phyloP scores from a whole-genome alignment of 2,113 vertebrate species.

The Zosterops hypoxanthus region DNA sequence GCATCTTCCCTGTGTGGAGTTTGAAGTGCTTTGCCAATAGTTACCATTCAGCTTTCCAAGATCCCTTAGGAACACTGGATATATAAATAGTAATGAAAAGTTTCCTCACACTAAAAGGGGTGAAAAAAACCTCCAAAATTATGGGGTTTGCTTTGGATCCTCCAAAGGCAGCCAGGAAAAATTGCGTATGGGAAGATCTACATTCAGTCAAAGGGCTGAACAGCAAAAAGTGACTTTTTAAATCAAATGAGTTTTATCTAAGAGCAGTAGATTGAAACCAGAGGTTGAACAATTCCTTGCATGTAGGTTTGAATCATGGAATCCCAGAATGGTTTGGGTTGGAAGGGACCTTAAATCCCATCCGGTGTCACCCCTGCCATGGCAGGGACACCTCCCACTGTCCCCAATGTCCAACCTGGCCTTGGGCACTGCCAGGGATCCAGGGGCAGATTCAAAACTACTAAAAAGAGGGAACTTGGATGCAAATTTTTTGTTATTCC shows the following conservation, averaged over 20 bases:
- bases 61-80: background rate
- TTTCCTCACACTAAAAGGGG: background rate
- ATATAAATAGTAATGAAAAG: no score
- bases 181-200: background rate
- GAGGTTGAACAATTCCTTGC: background rate
- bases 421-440: background rate
- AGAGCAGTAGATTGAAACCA: background rate
- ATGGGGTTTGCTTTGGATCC: background rate
- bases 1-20: background rate
- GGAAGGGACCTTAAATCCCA: rapidly evolving
- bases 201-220: background rate
- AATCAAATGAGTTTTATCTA: background rate
- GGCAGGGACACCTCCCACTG: background rate
- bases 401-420: background rate
- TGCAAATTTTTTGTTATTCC: background rate
- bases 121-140: background rate
- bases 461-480: background rate
- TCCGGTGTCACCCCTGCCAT: background rate
- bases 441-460: background rate
- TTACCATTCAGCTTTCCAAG: background rate
- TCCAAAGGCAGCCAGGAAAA: background rate
- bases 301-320: background rate
- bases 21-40: background rate
- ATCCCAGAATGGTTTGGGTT: background rate
- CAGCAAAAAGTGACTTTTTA: background rate